Conservation (phyloP, 2,113 vertebrate genomes). For the Ammodytes dubius region DNA sequence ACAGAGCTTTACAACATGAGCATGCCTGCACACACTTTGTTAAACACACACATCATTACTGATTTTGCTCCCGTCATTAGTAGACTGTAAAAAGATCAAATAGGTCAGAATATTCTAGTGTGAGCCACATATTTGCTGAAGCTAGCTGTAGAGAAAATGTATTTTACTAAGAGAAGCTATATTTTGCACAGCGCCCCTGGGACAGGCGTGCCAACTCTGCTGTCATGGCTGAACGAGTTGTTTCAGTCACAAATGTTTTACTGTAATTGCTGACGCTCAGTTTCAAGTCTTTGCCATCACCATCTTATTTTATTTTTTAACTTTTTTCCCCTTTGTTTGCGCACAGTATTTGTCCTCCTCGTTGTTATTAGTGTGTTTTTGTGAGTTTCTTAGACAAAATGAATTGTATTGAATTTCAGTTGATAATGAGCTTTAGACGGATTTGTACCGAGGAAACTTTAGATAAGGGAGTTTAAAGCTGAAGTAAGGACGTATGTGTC, state of each 20-base stretch:
- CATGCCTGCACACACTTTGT: neutral
- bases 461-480: slow-evolving; percentile 28
- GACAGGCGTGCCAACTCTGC: slow-evolving; percentile 37
- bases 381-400: slow-evolving; percentile 20
- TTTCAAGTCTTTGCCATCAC: slow-evolving; percentile 38
- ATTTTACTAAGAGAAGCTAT: slow-evolving; percentile 82
- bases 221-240: slow-evolving; percentile 35
- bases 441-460: slow-evolving; percentile 50
- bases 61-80: slow-evolving; percentile 38
- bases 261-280: slow-evolving; percentile 56
- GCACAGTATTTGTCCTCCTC: slow-evolving; percentile 6
- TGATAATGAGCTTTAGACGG: slow-evolving; percentile 35
- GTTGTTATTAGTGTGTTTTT: slow-evolving; percentile 47
- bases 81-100: slow-evolving; percentile 46
- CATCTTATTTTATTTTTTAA: slow-evolving; percentile 2
- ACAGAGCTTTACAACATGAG: neutral
- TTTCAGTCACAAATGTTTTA: slow-evolving; percentile 47
- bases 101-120: slow-evolving; percentile 56
- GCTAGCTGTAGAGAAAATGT: slow-evolving; percentile 73
- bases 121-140: slow-evolving; percentile 76
- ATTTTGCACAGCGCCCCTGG: slow-evolving; percentile 76
- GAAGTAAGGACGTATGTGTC: slow-evolving; percentile 16
- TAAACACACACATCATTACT: slow-evolving; percentile 8
- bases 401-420: slow-evolving; percentile 31
- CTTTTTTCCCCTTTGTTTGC: slow-evolving; percentile 1